Evolutionary conservation across 1,140 invertebrate species (phyloP).

Genomic region (Parasteatoda tepidariorum): DNA sequence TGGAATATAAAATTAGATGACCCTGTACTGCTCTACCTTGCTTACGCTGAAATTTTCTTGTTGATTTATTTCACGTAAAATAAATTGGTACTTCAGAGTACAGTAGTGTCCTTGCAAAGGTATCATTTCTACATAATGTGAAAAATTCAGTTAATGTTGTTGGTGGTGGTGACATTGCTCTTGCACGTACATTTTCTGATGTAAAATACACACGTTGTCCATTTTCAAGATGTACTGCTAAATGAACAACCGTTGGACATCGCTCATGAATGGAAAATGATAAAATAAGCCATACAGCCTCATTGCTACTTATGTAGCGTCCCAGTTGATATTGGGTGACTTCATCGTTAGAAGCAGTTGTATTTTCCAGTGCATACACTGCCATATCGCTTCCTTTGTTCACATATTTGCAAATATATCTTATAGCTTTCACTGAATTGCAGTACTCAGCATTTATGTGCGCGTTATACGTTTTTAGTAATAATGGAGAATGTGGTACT

Average conservation of each 20-base stretch:
- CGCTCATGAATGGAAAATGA: constrained; percentile 67
- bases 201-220: constrained; percentile 67
- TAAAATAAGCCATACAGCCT: constrained; percentile 59
- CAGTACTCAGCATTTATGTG: constrained; percentile 67
- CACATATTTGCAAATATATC: constrained; percentile 67
- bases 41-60: not conserved
- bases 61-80: not conserved
- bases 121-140: constrained; percentile 12
- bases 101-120: constrained; percentile 5
- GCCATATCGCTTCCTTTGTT: constrained; percentile 64
- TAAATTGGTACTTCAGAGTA: too few species aligned
- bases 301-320: constrained; percentile 61
- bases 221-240: constrained; percentile 71
- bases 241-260: constrained; percentile 66
- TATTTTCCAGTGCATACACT: too few species aligned
- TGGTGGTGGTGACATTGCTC: constrained; percentile 11
- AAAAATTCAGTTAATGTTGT: constrained; percentile 24
- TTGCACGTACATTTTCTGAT: too few species aligned
- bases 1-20: too few species aligned
- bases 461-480: constrained; percentile 64
- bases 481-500: constrained; percentile 65
- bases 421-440: constrained; percentile 64
- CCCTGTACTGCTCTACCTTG: too few species aligned
- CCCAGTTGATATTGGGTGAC: not conserved
- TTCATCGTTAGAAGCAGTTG: not conserved